Evolutionary conservation across 2,888 invertebrate genomes (phyloP).

Genomic region (Magallana nippona): DNA sequence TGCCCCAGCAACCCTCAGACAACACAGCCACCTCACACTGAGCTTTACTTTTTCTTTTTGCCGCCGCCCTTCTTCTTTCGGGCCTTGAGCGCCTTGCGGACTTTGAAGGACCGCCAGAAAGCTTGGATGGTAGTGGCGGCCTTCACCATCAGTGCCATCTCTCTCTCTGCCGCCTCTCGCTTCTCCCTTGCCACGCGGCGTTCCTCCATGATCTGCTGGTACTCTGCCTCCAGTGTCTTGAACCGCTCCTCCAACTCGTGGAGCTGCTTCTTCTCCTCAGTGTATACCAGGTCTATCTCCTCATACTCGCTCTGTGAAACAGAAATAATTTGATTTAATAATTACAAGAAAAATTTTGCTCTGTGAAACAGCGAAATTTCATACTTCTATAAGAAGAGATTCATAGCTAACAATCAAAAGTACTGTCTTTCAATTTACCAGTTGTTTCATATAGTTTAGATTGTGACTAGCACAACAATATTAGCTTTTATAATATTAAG

Average conservation of each 20-base stretch:
- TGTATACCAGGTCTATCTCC: slow-evolving; percentile 78
- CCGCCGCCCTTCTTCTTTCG: slow-evolving; percentile 78
- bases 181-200: slow-evolving; percentile 76
- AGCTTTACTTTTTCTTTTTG: slow-evolving; percentile 62
- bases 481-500: no score
- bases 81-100: slow-evolving; percentile 78
- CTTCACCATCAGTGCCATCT: slow-evolving; percentile 76
- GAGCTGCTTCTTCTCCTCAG: slow-evolving; percentile 79
- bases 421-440: no score
- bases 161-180: slow-evolving; percentile 77
- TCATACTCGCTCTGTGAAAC: slow-evolving; percentile 77
- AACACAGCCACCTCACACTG: background rate
- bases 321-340: background rate
- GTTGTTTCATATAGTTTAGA: no score
- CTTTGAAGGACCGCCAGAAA: slow-evolving; percentile 80
- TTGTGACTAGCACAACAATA: no score
- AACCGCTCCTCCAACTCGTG: slow-evolving; percentile 79
- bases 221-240: slow-evolving; percentile 78
- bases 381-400: background rate
- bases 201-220: slow-evolving; percentile 78
- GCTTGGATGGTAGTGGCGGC: slow-evolving; percentile 80
- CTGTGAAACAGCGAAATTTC: background rate
- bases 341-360: background rate
- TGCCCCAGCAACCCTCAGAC: background rate
- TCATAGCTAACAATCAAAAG: no score